Percentiles rank a stretch among this genome's conserved stretches.
Conservation (phyloP, 2,113 vertebrate species). For the Uropsilus gracilis region DNA sequence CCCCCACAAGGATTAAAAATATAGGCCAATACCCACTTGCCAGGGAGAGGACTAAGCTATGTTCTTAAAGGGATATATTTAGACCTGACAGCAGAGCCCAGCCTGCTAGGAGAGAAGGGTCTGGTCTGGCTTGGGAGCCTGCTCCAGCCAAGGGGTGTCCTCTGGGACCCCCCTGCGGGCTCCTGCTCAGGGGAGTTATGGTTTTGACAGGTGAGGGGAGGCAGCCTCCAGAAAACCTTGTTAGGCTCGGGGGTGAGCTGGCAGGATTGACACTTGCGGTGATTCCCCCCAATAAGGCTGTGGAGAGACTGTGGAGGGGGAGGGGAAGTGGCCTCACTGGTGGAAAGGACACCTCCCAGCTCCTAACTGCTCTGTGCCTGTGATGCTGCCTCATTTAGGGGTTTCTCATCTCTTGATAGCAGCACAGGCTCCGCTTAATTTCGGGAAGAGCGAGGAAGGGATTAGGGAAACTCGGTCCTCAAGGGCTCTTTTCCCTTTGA, state of each 20-base stretch:
- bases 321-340: slow-evolving; percentile 65
- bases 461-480: background rate
- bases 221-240: slow-evolving; percentile 73
- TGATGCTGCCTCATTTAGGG: slow-evolving; percentile 40
- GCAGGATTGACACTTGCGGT: slow-evolving; percentile 68
- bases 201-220: slow-evolving; percentile 75
- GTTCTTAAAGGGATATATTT: slow-evolving; percentile 61
- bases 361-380: slow-evolving; percentile 36
- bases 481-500: background rate
- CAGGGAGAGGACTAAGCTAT: slow-evolving; percentile 41
- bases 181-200: background rate
- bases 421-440: background rate
- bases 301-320: slow-evolving; percentile 53
- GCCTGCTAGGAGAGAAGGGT: slow-evolving; percentile 35
- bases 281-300: slow-evolving; percentile 75
- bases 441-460: background rate
- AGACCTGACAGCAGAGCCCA: slow-evolving; percentile 63
- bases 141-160: slow-evolving; percentile 30
- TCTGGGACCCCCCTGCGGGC: background rate
- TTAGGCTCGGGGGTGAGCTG: slow-evolving; percentile 76
- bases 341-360: background rate
- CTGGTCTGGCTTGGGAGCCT: slow-evolving; percentile 33
- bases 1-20: slow-evolving; percentile 54
- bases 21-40: slow-evolving; percentile 31
- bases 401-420: slow-evolving; percentile 54